A percentile compares a stretch with the other conserved stretches of the same genome.
phyloP scores from a whole-genome alignment of 2,888 invertebrate species.

The Gnatocerus cornutus region DNA sequence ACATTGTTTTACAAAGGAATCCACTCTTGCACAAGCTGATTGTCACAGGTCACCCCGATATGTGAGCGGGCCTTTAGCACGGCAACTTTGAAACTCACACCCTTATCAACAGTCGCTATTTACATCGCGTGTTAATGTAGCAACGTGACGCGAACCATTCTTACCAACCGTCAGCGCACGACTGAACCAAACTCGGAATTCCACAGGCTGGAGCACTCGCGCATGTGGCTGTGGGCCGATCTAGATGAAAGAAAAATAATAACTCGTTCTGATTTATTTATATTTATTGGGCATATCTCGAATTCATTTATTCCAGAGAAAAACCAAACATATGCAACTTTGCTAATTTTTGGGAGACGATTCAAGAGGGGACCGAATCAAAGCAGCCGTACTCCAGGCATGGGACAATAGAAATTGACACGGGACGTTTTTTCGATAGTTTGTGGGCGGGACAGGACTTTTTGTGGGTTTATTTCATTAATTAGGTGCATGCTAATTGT shows the following conservation, averaged over 20 bases:
- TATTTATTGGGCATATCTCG: slow-evolving; percentile 59
- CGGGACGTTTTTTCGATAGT: slow-evolving; percentile 20
- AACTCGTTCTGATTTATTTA: slow-evolving; percentile 66
- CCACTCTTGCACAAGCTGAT: slow-evolving; percentile 50
- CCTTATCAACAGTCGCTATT: slow-evolving; percentile 43
- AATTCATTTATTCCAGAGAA: slow-evolving; percentile 46
- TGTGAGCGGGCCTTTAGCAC: slow-evolving; percentile 57
- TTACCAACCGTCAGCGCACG: slow-evolving; percentile 34
- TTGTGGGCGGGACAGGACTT: slow-evolving; percentile 1
- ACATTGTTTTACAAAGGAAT: slow-evolving; percentile 53
- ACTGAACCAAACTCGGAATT: slow-evolving; percentile 25
- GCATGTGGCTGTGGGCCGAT: slow-evolving; percentile 58
- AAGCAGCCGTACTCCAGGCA: not conserved
- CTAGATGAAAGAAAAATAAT: slow-evolving; percentile 62
- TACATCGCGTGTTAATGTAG: slow-evolving; percentile 28
- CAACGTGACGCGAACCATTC: slow-evolving; percentile 10
- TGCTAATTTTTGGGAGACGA: slow-evolving; percentile 23
- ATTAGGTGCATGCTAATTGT: slow-evolving; percentile 5
- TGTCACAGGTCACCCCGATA: slow-evolving; percentile 56
- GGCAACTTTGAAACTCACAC: slow-evolving; percentile 53
- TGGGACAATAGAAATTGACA: not conserved
- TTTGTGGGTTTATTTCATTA: slow-evolving; percentile 5
- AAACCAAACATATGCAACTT: slow-evolving; percentile 31
- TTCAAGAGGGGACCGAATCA: not conserved
- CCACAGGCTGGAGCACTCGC: slow-evolving; percentile 22